phyloP scores from a whole-genome alignment of 2,888 invertebrate genomes.

The Neelides folsomi region DNA sequence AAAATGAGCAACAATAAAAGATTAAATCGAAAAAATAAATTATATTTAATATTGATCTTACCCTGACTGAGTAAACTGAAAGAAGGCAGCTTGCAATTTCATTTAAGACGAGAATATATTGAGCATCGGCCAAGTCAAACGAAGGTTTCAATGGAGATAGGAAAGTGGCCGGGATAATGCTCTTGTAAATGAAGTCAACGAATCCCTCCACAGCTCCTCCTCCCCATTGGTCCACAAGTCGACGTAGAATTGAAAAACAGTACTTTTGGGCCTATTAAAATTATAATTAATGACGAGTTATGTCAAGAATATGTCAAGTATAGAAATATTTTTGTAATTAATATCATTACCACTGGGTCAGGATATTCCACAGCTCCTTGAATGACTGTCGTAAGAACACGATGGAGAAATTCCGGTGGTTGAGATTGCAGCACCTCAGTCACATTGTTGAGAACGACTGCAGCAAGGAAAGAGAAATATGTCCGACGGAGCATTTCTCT shows the following conservation, averaged over 20 bases:
- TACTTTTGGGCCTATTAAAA: conserved; percentile 40
- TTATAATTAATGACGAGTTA: not conserved
- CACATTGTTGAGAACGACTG: conserved; percentile 41
- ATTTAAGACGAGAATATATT: conserved; percentile 39
- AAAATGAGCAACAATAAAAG: not conserved
- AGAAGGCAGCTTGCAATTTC: conserved; percentile 36
- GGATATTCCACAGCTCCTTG: conserved; percentile 42
- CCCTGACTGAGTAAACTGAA: conserved; percentile 34
- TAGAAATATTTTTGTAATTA: conserved; percentile 1
- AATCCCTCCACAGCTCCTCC: conserved; percentile 40
- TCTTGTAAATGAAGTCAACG: conserved; percentile 42
- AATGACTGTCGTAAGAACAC: conserved; percentile 41
- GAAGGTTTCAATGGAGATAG: conserved; percentile 41
- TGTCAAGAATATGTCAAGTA: not conserved
- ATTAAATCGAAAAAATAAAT: not conserved
- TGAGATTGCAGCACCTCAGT: conserved; percentile 38
- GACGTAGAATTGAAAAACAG: conserved; percentile 41
- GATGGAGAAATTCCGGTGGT: conserved; percentile 34
- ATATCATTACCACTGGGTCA: conserved; percentile 40
- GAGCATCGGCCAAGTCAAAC: conserved; percentile 44
- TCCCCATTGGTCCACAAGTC: conserved; percentile 42
- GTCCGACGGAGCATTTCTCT: conserved; percentile 40
- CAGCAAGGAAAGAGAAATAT: conserved; percentile 42
- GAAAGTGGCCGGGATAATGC: conserved; percentile 44
- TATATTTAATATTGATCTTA: conserved; percentile 12